Evolutionary conservation across 2,113 vertebrate species (phyloP).

Genomic region (Podarcis muralis): DNA sequence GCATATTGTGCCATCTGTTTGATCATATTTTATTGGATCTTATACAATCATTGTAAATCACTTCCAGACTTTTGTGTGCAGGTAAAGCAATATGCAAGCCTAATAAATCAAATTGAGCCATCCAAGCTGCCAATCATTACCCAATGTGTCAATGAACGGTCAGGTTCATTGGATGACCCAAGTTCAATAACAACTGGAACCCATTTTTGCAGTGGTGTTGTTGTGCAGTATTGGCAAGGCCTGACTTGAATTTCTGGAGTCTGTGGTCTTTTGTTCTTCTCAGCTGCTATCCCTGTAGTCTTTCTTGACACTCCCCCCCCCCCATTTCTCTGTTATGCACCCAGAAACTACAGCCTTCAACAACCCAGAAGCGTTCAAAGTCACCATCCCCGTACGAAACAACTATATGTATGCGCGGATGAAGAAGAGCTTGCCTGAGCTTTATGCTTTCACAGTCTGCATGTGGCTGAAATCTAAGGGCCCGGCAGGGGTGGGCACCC

Average conservation of each 20-base stretch:
- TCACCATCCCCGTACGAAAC: slow-evolving; percentile 91
- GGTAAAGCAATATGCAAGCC: no score
- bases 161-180: background rate
- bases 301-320: background rate
- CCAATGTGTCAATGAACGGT: background rate
- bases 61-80: no score
- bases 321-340: rapidly evolving
- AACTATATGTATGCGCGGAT: slow-evolving; percentile 96
- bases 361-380: slow-evolving; percentile 87
- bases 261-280: background rate
- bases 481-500: slow-evolving; percentile 86
- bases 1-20: no score
- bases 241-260: background rate
- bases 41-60: no score
- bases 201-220: background rate
- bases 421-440: slow-evolving; percentile 89
- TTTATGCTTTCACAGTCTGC: slow-evolving; percentile 93
- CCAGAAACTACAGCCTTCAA: slow-evolving; percentile 76
- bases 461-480: slow-evolving; percentile 89
- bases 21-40: no score
- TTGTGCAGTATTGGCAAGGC: background rate
- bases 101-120: background rate
- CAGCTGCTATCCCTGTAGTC: background rate
- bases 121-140: no score
- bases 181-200: background rate